These are phyloP conservation scores for Bombylius major DNA, from an alignment of 2,888 invertebrate genomes.

Conservation along the genomic window DNA sequence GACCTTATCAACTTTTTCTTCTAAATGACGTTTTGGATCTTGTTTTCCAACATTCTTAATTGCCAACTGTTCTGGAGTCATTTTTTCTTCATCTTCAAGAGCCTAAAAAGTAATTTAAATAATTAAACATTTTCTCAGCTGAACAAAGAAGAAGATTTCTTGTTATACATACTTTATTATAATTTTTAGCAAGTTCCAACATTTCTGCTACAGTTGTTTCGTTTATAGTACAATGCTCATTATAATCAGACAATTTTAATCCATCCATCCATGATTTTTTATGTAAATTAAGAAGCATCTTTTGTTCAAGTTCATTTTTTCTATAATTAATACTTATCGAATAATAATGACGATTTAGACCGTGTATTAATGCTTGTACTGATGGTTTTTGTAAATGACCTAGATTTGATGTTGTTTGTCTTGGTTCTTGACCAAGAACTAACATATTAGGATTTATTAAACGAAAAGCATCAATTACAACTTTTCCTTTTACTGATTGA, in stretches of 20 bases:
- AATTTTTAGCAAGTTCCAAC: slow-evolving; percentile 94
- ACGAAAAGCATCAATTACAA: slow-evolving; percentile 99
- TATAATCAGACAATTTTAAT: slow-evolving; percentile 77
- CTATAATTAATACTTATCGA: slow-evolving; percentile 99
- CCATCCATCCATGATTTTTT: slow-evolving; percentile 99
- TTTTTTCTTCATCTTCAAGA: slow-evolving; percentile 96
- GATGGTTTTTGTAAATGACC: slow-evolving; percentile 98
- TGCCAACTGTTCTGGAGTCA: slow-evolving; percentile 97
- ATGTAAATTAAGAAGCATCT: slow-evolving; percentile 96
- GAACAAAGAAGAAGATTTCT: not conserved
- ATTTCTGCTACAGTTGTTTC: slow-evolving; percentile 91
- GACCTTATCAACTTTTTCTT: slow-evolving; percentile 92
- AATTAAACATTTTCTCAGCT: not conserved
- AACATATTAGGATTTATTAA: slow-evolving; percentile 99
- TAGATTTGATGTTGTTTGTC: slow-evolving; percentile 97
- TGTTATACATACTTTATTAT: slow-evolving; percentile 55
- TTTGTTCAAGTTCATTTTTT: slow-evolving; percentile 97
- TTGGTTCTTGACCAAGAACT: slow-evolving; percentile 95
- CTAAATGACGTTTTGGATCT: slow-evolving; percentile 97
- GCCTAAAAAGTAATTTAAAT: slow-evolving; percentile 39
- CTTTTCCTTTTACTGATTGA: slow-evolving; percentile 96
- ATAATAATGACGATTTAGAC: slow-evolving; percentile 96
- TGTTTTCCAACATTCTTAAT: slow-evolving; percentile 99
- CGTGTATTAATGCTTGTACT: slow-evolving; percentile 97
- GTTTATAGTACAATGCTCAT: slow-evolving; percentile 85